Percentiles rank a stretch among this genome's conserved stretches.
phyloP scores from a whole-genome alignment of 2,797 vertebrate species.

The Rhabdophis nuchalis region DNA sequence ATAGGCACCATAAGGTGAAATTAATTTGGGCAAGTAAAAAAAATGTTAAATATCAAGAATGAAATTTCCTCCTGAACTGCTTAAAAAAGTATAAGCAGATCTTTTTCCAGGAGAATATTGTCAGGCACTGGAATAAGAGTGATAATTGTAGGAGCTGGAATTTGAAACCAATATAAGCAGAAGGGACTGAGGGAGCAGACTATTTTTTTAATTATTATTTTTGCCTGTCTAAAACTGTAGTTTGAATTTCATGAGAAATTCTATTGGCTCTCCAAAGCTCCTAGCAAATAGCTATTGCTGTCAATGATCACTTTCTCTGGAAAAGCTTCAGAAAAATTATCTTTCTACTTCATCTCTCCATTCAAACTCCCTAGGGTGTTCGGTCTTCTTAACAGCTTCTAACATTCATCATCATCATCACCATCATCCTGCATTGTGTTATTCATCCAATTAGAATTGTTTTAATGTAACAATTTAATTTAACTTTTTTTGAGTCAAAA shows the following conservation, averaged over 20 bases:
- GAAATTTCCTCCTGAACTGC: slow-evolving; percentile 57
- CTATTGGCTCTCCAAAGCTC: not conserved
- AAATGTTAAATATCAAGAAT: slow-evolving; percentile 68
- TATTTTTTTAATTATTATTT: not conserved
- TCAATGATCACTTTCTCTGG: not conserved
- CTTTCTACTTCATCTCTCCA: not conserved
- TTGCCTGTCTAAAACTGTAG: not conserved
- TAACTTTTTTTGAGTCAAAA: not conserved
- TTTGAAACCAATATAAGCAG: slow-evolving; percentile 60
- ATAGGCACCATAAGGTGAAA: not conserved
- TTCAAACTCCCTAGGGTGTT: not conserved
- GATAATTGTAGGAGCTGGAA: slow-evolving; percentile 72
- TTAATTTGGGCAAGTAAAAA: slow-evolving; percentile 52
- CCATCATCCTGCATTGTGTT: not conserved
- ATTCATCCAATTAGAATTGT: not conserved
- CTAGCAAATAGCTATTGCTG: not conserved
- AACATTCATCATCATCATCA: not conserved
- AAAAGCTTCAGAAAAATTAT: not conserved
- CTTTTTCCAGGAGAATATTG: slow-evolving; percentile 72
- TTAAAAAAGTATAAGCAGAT: slow-evolving; percentile 65
- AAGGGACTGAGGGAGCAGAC: not conserved
- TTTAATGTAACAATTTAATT: not conserved
- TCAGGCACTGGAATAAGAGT: slow-evolving; percentile 72
- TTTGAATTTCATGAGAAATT: not conserved
- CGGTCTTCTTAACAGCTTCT: not conserved